Evolutionary conservation across 2,888 invertebrate genomes (phyloP).

Genomic region (Drosophila fungiperda): DNA sequence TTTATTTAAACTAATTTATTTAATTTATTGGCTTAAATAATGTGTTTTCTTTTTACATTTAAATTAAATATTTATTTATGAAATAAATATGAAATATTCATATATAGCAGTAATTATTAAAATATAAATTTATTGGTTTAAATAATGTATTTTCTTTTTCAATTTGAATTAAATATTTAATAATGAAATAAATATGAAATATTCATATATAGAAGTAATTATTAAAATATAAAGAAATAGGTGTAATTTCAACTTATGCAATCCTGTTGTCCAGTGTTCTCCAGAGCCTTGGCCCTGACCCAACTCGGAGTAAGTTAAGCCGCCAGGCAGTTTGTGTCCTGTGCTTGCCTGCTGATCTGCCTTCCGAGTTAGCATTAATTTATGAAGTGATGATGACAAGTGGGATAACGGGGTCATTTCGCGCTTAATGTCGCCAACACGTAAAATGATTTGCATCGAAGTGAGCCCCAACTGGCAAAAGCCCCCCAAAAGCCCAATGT

Average conservation of each 20-base stretch:
- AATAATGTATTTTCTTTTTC: no score
- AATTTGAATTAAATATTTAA: no score
- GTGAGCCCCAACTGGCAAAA: conserved; percentile 26
- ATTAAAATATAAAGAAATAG: no score
- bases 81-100: no score
- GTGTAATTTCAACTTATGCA: not conserved
- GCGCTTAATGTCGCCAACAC: conserved; percentile 83
- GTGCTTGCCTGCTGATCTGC: conserved; percentile 37
- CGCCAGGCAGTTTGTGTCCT: not conserved
- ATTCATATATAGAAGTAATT: no score
- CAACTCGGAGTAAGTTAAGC: conserved; percentile 38
- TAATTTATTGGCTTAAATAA: not conserved
- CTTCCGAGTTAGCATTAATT: conserved; percentile 75
- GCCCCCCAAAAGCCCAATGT: conserved; percentile 52
- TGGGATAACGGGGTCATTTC: conserved; percentile 83
- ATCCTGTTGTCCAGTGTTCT: conserved; percentile 18
- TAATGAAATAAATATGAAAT: no score
- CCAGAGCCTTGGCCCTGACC: conserved; percentile 39
- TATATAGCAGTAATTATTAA: no score
- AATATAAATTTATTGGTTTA: not conserved
- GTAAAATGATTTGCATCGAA: conserved; percentile 81
- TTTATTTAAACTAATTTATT: not conserved
- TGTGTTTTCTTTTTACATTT: no score
- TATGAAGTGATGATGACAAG: conserved; percentile 83
- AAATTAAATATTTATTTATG: no score